Evolutionary conservation across 2,888 invertebrate species (phyloP), one percentile per base, ranked within the genome.

Genomic region (Colletes collaris): DNA sequence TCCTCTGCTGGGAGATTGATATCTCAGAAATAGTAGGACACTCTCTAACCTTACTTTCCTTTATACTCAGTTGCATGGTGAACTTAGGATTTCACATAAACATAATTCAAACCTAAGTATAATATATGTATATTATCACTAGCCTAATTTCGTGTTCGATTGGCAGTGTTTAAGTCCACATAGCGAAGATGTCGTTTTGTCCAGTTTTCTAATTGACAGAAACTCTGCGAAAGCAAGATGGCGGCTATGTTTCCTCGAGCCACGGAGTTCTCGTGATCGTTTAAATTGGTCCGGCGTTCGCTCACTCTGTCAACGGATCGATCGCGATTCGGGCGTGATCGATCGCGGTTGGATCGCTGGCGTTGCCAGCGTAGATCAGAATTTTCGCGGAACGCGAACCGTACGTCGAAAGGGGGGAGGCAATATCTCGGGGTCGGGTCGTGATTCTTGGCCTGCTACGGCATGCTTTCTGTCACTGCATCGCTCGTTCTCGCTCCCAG

Each of bases 401-500:
- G 56, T 40, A 56, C 53, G 56, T 6, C 37, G 79, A 81, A 69
- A 66, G 77, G 81, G 72, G 72, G 79, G 70, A 82, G 81, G 76
- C 86, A 85, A 85, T 86, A 88, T 85, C 84, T 73, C 73, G 86
- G 82, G 86, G 87, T 89, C 89, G 70, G 89, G 88, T 89, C 89
- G 83, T 82, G 88, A 84, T 86, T 86, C 86, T 86, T 86, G 87
- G 80, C 83, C 84, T 82, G 73, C 67, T 62, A 1, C 79, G 76
- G 70, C 67, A 74, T 79, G 79, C 79, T 64, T 53, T 58, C 46
- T 75, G 75, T 69, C 80, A 65, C 62, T 68, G 64, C 71, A 62
- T 67, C 64, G 55, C 62, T 19, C 19, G 19, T 19, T 27, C 44
- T 63, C 71, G 70, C 77, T 83, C 78, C 65, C 68, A 66, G 52